Base-by-base conservation (phyloP, 2,113 vertebrate species). In the Alethe castanea region DNA sequence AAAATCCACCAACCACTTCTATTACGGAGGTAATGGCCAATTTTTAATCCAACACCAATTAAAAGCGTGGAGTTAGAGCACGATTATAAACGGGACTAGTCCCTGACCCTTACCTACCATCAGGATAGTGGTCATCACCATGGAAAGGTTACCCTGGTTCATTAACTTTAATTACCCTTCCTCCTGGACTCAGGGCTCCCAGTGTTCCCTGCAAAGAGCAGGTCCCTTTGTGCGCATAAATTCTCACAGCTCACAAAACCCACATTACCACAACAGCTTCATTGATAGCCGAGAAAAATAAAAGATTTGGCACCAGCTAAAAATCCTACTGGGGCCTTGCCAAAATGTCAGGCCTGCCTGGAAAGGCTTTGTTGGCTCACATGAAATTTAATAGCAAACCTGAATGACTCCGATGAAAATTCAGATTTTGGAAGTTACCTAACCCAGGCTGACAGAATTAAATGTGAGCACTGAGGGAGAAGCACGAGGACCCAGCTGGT, bases 241-340 rank as follows among this genome's bases (percentile, higher is more conserved):
- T 98, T 98, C 98, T 98, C 98, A 98, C 97, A 98, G 98, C 97
- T 97, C 96, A 98, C 96, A 98, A 98, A 98, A 98, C 97, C 97
- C 97, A 97, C 98, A 98, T 97, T 95, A 97, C 95, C 95, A 98
- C 98, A 98, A 98, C 97, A 98, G 98, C 93, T 97, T 97, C 97
- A 98, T 98, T 98, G 98, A 98, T 97, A 97, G 96, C 95, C 19
- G 96, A 97, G 97, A 92, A 97, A 97, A 98, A 97, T 97, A 97
- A 97, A 97, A 95, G 95, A 98, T 97, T 97, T 98, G 98, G 98
- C 98, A 98, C 67, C 80, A 36, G 95, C 54, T 84, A 94, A 92
- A 91, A 92, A 98, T 97, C 97, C 97, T 96, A 94, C 52, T 97
- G 97, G 97, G 97, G 81, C 92, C 53, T 73, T 92, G 97, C 98